These are phyloP conservation scores for Penaeus indicus DNA, from an alignment of 1,140 invertebrate species.

Conservation along the genomic window DNA sequence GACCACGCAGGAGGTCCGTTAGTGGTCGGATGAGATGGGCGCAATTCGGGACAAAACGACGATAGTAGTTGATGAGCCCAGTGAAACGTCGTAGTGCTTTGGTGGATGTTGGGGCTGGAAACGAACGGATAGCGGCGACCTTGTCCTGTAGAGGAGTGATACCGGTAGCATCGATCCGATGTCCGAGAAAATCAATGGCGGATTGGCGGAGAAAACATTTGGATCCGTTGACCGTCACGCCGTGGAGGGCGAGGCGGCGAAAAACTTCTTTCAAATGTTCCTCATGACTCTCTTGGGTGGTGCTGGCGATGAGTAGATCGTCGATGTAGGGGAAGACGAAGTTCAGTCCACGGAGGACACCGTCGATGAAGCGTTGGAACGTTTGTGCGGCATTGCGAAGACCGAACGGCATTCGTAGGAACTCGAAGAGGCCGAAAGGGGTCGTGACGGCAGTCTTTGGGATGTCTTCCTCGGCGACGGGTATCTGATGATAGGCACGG, in stretches of 20 bases:
- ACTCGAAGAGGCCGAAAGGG: constrained; percentile 70
- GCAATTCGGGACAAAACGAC: neutral
- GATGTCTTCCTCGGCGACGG: constrained; percentile 61
- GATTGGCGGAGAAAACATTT: constrained; percentile 58
- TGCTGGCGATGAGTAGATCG: constrained; percentile 73
- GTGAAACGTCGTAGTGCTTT: constrained; percentile 69
- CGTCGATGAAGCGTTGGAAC: constrained; percentile 73
- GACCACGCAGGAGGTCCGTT: neutral
- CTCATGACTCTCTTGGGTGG: constrained; percentile 67
- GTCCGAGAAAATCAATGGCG: constrained; percentile 6
- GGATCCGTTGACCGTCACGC: constrained; percentile 68
- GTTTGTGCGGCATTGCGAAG: constrained; percentile 71
- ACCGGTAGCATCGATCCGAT: constrained; percentile 8
- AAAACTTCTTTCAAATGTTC: constrained; percentile 68
- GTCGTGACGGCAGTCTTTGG: constrained; percentile 68
- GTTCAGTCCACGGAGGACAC: constrained; percentile 69
- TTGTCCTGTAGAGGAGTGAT: constrained; percentile 31
- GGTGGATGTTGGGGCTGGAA: constrained; percentile 68
- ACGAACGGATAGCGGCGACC: constrained; percentile 68
- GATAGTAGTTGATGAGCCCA: constrained; percentile 61
- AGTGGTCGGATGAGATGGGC: neutral
- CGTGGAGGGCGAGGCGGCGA: constrained; percentile 66
- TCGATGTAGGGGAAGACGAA: constrained; percentile 71
- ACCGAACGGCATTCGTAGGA: constrained; percentile 70
- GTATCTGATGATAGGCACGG: constrained; percentile 66